A percentile compares a stretch with the other conserved stretches of the same genome.
Conservation (phyloP, 2,888 invertebrate species). For the Margaritifera margaritifera region DNA sequence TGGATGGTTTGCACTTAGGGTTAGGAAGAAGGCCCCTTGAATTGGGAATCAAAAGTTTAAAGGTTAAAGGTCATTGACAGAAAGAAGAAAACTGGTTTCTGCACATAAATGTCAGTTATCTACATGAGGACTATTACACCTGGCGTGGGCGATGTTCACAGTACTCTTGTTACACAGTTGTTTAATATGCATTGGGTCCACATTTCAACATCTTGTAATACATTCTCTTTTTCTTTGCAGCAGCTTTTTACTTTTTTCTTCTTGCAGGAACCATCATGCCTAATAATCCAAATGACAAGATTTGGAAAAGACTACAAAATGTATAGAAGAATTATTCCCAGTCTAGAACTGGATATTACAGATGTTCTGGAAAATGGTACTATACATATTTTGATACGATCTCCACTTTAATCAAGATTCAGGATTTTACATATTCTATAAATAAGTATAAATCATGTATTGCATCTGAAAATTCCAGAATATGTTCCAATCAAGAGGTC, state of each 20-base stretch:
- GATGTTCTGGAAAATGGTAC: slow-evolving; percentile 94
- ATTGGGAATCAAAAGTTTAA: no score
- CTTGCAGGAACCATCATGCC: slow-evolving; percentile 85
- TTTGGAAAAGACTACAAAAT: slow-evolving; percentile 97
- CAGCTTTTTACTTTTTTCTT: no score
- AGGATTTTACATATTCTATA: slow-evolving; percentile 47
- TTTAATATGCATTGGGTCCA: not conserved
- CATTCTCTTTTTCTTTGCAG: slow-evolving; percentile 14
- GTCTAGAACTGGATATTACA: slow-evolving; percentile 93
- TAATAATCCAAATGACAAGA: slow-evolving; percentile 98
- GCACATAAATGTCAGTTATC: no score
- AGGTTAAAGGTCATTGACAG: no score
- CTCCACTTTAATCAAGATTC: slow-evolving; percentile 69
- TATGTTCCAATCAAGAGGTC: no score
- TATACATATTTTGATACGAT: no score
- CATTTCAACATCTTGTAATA: not conserved
- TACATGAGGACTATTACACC: no score
- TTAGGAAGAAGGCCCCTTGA: no score
- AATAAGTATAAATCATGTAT: not conserved
- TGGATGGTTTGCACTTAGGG: no score
- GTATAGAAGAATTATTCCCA: slow-evolving; percentile 94
- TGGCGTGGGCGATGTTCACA: not conserved
- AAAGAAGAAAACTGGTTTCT: no score
- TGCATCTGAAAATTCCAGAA: not conserved
- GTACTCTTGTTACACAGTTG: not conserved